These are phyloP conservation scores for Lottia scabra DNA, from an alignment of 2,888 invertebrate genomes.

Conservation along the genomic window DNA sequence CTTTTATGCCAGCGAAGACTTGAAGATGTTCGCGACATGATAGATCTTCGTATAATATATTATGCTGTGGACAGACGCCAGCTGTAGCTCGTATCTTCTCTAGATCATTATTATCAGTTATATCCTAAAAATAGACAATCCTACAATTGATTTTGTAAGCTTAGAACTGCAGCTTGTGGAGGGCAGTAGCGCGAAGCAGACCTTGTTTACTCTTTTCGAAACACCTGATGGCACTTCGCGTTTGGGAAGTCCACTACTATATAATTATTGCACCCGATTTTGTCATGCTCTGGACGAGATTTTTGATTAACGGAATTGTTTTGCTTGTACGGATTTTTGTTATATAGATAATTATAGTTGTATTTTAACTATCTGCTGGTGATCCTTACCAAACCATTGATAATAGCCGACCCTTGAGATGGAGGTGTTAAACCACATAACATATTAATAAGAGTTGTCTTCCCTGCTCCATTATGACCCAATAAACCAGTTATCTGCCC, in stretches of 20 bases:
- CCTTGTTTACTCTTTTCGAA: too few relatives aligned
- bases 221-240: too few relatives aligned
- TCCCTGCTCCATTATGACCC: slow-evolving; percentile 89
- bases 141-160: too few relatives aligned
- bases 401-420: slow-evolving; percentile 61
- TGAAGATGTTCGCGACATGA: slow-evolving; percentile 84
- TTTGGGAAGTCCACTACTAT: too few relatives aligned
- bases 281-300: too few relatives aligned
- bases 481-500: slow-evolving; percentile 88
- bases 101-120: slow-evolving; percentile 81
- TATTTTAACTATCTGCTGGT: too few relatives aligned
- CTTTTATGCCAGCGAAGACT: slow-evolving; percentile 86
- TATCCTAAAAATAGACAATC: slow-evolving; percentile 69
- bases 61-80: slow-evolving; percentile 89
- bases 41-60: slow-evolving; percentile 83
- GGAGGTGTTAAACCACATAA: slow-evolving; percentile 76
- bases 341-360: too few relatives aligned
- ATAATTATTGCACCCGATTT: too few relatives aligned
- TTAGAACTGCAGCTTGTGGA: too few relatives aligned
- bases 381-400: slow-evolving; percentile 61
- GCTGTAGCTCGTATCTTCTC: slow-evolving; percentile 83
- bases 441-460: slow-evolving; percentile 88
- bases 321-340: too few relatives aligned
- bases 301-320: too few relatives aligned
- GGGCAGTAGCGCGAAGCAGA: too few relatives aligned